Base-by-base conservation (phyloP, 2,113 vertebrate species). In the Asarcornis scutulata region DNA sequence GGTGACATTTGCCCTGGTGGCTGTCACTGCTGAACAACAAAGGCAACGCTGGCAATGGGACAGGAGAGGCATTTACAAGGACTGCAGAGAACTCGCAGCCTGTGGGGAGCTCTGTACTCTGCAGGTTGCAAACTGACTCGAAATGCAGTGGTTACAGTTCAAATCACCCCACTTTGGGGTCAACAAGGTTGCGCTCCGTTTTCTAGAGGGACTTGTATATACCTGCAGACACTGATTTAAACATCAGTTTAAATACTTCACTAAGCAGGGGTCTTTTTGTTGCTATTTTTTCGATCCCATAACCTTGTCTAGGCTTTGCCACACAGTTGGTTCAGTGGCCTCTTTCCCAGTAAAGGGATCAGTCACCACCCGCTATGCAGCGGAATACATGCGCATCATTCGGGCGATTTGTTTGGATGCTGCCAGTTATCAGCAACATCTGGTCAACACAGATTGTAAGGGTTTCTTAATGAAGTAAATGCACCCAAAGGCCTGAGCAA, bases 401-500 rank as follows among this genome's bases (percentile, higher is more conserved):
- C 34, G 17, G 15, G 85, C 40, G 58, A 73, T 71, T 53, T 73
- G 62, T 71, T 34, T 91, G 88, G 74, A 69, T 89, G 91, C 86
- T 82, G 88, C 69, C 89, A 58, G 34, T 74, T 84, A 91, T 75
- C 93, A 87, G 77, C 86, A 96, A 88, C 96, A 97, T 95, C 95
- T 97, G 96, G 13, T 85, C 88, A 68, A 90, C 74, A 78, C 73
- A 84, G 80, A 68, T 27, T 96, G 64, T 25, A 83, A 94, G 91
- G 40, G 77, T 55, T 91, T 74, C 86, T 92, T 96, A 97, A 95
- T 84, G 88, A 91, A 94, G 83, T 56, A 94, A 97, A 89, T 46
- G 81, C 40, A 93, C 95, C 91, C 96, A 96, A 91, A 96, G 96
- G 96, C 93, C 86, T 85, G 67, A 93, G 91, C 69, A 93, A 52